These are phyloP conservation scores for Melanaphis sacchari DNA, from an alignment of 1,140 invertebrate species.

Conservation along the genomic window DNA sequence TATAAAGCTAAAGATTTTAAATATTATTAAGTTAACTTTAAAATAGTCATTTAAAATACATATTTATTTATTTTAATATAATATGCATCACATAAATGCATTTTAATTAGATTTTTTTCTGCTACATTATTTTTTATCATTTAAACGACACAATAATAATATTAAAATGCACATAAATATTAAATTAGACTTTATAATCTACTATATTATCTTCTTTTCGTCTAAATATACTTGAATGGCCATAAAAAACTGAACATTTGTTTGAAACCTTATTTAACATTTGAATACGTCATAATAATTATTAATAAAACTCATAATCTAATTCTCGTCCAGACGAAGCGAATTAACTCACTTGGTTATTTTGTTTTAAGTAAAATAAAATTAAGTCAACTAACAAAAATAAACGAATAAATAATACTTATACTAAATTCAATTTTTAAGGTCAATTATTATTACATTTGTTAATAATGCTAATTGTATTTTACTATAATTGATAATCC, in stretches of 20 bases:
- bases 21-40: not conserved
- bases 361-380: not conserved
- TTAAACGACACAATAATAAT: too few relatives aligned
- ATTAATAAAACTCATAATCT: not conserved
- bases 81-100: not conserved
- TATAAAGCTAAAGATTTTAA: not conserved
- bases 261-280: not conserved
- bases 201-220: not conserved
- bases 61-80: not conserved
- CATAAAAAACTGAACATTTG: not conserved
- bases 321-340: not conserved
- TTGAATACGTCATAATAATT: not conserved
- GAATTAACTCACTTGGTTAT: not conserved
- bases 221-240: not conserved
- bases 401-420: not conserved
- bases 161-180: not conserved
- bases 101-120: not conserved
- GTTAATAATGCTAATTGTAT: not conserved
- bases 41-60: not conserved
- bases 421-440: not conserved
- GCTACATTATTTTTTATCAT: not conserved
- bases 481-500: not conserved
- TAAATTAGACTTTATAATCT: not conserved
- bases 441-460: not conserved
- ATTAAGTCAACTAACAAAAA: not conserved